Evolutionary conservation across 2,113 vertebrate genomes (phyloP), one percentile per base, ranked within the genome.

Genomic region (Meles meles): DNA sequence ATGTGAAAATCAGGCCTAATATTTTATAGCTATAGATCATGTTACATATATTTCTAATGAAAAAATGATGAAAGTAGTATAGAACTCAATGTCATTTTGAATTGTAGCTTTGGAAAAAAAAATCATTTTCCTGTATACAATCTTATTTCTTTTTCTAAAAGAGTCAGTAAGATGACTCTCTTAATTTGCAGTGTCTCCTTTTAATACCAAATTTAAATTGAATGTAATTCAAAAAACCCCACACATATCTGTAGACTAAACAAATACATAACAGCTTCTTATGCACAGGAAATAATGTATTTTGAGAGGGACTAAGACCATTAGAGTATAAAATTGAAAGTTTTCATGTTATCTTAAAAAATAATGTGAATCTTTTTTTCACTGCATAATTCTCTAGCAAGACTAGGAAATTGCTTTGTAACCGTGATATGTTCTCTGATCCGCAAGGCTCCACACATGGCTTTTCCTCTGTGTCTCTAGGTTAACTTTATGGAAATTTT

Each of bases 261-360:
- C 39, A 97, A 98, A 98, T 82, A 97, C 69, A 95, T 31, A 98
- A 93, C 94, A 97, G 65, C 31, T 98, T 98, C 88, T 98, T 97
- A 96, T 96, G 87, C 92, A 95, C 29, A 96, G 87, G 94, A 96
- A 98, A 72, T 83, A 98, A 98, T 97, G 97, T 95, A 96, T 65
- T 97, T 98, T 97, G 83, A 94, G 55, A 96, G 86, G 89, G 82
- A 96, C 86, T 94, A 97, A 98, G 81, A 93, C 76, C 63, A 80
- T 97, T 97, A 65, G 52, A 94, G 86, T n/a, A 81, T 88, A 93
- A 96, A 97, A 98, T 29, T 97, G 97, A 97, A 96, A 92, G 86
- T 96, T 98, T 98, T 98, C 93, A 92, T 44, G 63, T 97, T 97
- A 90, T 92, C 97, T 95, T 97, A 98, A 98, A 96, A 81, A 98